Evolutionary conservation across 2,888 invertebrate genomes (phyloP).

Genomic region (Lithophane leautieri): DNA sequence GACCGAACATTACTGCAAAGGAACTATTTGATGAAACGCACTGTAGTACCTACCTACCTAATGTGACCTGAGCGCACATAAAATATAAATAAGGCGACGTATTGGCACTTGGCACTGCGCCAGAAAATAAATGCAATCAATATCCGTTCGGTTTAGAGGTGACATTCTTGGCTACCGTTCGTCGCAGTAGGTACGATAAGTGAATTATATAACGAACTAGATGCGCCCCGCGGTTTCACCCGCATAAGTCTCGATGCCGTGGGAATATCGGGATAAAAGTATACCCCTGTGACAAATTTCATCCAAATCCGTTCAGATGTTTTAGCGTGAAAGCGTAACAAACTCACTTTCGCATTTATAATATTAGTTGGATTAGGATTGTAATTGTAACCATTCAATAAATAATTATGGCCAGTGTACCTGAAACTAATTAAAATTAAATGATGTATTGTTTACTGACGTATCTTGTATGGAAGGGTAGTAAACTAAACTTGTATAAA

Average conservation of each 20-base stretch:
- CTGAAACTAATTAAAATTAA: not conserved
- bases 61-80: not conserved
- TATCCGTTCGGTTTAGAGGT: conserved; percentile 11
- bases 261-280: too few relatives aligned
- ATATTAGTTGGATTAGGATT: not conserved
- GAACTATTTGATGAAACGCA: too few relatives aligned
- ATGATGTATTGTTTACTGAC: not conserved
- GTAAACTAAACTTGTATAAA: conserved; percentile 25
- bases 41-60: too few relatives aligned
- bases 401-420: not conserved
- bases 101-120: conserved; percentile 34
- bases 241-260: too few relatives aligned
- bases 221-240: too few relatives aligned
- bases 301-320: too few relatives aligned
- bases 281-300: too few relatives aligned
- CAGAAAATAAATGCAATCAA: conserved; percentile 25
- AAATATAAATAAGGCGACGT: not conserved
- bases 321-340: too few relatives aligned
- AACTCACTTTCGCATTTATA: too few relatives aligned
- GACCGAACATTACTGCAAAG: too few relatives aligned
- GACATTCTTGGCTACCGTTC: conserved; percentile 11
- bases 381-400: not conserved
- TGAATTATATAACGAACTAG: not conserved
- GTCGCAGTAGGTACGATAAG: too few relatives aligned
- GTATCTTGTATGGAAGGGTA: not conserved